phyloP scores from a whole-genome alignment of 2,797 vertebrate genomes.

The Tapirus indicus region DNA sequence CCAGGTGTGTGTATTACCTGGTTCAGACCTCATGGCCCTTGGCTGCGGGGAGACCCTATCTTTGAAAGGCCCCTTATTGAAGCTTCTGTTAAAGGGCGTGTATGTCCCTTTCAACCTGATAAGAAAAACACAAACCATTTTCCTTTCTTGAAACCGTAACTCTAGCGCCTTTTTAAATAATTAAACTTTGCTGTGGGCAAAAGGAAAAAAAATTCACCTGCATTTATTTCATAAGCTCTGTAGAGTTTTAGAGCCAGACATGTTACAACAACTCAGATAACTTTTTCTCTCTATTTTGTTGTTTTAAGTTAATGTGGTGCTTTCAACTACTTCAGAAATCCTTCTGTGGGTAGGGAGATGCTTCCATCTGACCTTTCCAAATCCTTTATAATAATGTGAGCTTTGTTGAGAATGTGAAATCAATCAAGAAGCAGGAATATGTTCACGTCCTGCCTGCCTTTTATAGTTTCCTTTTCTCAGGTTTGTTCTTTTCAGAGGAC shows the following conservation, averaged over 20 bases:
- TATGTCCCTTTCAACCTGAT: not conserved
- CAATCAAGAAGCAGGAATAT: not conserved
- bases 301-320: not conserved
- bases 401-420: conserved; percentile 11
- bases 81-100: not conserved
- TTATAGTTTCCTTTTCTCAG: conserved; percentile 48
- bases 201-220: not conserved
- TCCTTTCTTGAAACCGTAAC: not conserved
- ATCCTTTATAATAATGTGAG: not conserved
- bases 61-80: not conserved
- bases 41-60: not conserved
- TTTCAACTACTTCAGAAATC: not conserved
- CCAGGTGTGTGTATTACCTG: not conserved
- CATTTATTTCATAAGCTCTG: not conserved
- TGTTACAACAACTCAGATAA: not conserved
- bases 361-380: not conserved
- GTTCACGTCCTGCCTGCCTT: not conserved
- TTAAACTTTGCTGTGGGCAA: not conserved
- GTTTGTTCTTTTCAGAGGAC: conserved; percentile 41
- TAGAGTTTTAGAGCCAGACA: not conserved
- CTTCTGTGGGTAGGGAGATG: not conserved
- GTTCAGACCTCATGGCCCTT: not conserved
- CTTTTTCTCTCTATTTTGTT: not conserved
- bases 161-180: conserved; percentile 5
- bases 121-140: not conserved